Base-by-base conservation (phyloP, 2,113 vertebrate genomes). In the Gobiocypris rarus region DNA sequence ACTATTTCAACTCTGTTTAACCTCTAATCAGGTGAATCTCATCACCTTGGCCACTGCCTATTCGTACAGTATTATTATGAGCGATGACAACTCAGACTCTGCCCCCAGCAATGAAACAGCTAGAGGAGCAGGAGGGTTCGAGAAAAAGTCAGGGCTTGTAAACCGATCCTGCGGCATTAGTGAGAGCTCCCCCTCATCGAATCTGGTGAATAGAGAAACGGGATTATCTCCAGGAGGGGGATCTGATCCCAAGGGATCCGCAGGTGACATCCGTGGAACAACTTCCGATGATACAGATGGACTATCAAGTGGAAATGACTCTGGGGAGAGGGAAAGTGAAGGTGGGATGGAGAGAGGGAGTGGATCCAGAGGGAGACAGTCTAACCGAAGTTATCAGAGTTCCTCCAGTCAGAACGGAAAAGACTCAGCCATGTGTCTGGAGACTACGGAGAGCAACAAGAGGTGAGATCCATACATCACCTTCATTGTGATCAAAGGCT, bases 301-400 rank as follows among this genome's bases (percentile, higher is more conserved):
- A 0, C 83, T 92, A 10, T 97, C 96, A 11, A 97, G 96, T 0
- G 96, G 96, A 61, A 97, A 97, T 54, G 96, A 97, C 83, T 97
- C 96, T 0, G 96, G 95, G 0, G 96, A 96, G 65, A 89, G 92
- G 1, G 96, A 96, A 17, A 96, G 95, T 13, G 92, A 94, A 80
- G 86, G 91, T 24, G 85, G 92, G 4, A 90, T 88, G 89, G 89
- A 86, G 28, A 87, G 92, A 74, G 91, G 90, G 8, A 92, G 45
- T 4, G 45, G 88, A 13, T 94, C 92, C 4, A 88, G 83, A 0
- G 91, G 94, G 9, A 91, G 91, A 41, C 94, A 94, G 90, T 95
- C 92, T 19, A 91, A 75, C 2, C 92, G 90, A 79, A 97, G 96
- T 87, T 96, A 95, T 28, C 94, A 95, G 84, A 95, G 95, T 84